phyloP scores from a whole-genome alignment of 2,888 invertebrate genomes.

The Deroplatys truncata region DNA sequence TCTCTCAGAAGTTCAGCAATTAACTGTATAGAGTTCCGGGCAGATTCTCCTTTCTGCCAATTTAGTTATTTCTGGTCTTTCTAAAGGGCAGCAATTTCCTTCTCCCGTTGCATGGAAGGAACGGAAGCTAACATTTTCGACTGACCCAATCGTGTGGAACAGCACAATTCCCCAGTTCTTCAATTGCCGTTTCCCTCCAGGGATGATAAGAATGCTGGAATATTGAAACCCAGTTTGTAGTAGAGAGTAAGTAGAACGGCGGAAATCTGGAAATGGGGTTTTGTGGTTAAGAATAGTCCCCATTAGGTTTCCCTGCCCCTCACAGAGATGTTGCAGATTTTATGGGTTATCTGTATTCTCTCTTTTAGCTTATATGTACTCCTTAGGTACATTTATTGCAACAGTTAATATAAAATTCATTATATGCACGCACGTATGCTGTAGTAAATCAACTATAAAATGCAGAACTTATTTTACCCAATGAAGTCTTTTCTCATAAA shows the following conservation, averaged over 20 bases:
- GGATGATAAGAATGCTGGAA: neutral
- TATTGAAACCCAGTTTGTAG: neutral
- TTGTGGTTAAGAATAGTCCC: neutral
- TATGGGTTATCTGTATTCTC: too few species aligned
- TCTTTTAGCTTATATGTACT: too few species aligned
- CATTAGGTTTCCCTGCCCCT: neutral
- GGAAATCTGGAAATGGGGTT: neutral
- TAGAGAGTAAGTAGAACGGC: neutral
- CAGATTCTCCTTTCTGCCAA: neutral
- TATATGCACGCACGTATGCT: too few species aligned
- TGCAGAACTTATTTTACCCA: too few species aligned
- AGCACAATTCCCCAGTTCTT: neutral
- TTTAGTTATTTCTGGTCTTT: neutral
- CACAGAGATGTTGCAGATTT: neutral
- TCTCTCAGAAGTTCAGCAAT: neutral
- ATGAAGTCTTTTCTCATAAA: too few species aligned
- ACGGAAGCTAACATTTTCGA: neutral
- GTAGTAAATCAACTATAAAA: too few species aligned
- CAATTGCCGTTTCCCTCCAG: neutral
- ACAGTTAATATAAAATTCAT: too few species aligned
- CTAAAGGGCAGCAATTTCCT: neutral
- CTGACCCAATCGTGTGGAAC: neutral
- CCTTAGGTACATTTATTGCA: too few species aligned
- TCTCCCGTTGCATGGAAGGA: neutral
- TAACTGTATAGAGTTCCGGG: neutral